phyloP scores from a whole-genome alignment of 2,113 vertebrate genomes.

The Lophius piscatorius region DNA sequence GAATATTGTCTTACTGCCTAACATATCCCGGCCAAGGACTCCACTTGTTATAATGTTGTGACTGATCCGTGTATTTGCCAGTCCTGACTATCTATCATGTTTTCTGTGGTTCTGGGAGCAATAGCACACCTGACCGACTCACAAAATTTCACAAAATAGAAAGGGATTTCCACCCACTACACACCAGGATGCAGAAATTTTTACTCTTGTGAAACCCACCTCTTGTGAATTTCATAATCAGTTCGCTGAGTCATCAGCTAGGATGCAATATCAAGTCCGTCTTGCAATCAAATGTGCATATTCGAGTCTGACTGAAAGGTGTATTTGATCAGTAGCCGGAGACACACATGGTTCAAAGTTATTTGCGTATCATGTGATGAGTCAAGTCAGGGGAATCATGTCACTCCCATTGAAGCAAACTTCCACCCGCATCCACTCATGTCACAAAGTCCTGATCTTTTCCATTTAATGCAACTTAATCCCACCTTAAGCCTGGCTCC shows the following conservation, averaged over 20 bases:
- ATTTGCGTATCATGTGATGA: too few relatives aligned
- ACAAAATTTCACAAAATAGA: conserved; percentile 21
- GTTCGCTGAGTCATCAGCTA: conserved; percentile 58
- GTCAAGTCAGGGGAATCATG: too few relatives aligned
- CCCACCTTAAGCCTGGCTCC: too few relatives aligned
- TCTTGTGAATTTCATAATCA: conserved; percentile 29
- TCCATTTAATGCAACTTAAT: too few relatives aligned
- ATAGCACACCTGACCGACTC: conserved; percentile 33
- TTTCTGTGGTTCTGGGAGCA: conserved; percentile 11
- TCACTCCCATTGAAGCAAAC: too few relatives aligned
- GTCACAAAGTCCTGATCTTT: too few relatives aligned
- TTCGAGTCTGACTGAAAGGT: background rate
- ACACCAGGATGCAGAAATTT: conserved; percentile 21
- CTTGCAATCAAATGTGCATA: background rate
- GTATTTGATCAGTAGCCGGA: conserved; percentile 6
- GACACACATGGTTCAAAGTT: background rate
- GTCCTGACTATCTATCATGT: conserved; percentile 16
- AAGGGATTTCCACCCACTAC: background rate
- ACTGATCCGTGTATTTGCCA: too few relatives aligned
- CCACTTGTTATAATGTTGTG: too few relatives aligned
- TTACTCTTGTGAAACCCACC: conserved; percentile 14
- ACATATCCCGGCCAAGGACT: too few relatives aligned
- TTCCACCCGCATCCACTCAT: too few relatives aligned
- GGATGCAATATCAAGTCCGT: conserved; percentile 1
- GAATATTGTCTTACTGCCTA: too few relatives aligned